These are phyloP conservation scores for Loxodonta africana DNA, from an alignment of 2,113 vertebrate species.

Conservation along the genomic window DNA sequence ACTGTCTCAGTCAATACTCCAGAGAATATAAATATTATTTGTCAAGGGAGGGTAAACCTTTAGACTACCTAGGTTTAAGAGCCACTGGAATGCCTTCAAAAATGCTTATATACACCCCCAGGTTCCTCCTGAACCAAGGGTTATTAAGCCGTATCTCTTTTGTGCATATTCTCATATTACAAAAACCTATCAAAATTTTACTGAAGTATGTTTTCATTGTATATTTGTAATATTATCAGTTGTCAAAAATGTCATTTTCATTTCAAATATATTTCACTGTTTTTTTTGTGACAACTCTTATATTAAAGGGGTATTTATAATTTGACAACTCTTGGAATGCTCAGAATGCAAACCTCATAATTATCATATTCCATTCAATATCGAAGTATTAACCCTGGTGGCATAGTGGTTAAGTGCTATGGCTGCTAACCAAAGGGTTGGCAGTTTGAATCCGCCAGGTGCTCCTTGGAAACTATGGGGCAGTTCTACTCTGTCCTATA, in stretches of 20 bases:
- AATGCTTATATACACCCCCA: not conserved
- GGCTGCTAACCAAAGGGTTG: too few species aligned
- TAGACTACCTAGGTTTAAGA: not conserved
- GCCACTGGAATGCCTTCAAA: not conserved
- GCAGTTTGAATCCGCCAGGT: too few species aligned
- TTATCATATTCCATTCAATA: not conserved
- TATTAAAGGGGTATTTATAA: not conserved
- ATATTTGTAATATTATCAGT: not conserved
- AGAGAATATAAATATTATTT: not conserved
- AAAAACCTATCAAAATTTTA: not conserved
- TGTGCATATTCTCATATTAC: not conserved
- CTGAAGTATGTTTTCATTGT: not conserved
- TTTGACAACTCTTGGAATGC: not conserved
- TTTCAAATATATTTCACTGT: not conserved
- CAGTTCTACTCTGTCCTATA: too few species aligned
- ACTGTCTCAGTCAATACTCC: not conserved
- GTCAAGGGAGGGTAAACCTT: not conserved
- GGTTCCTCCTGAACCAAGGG: not conserved
- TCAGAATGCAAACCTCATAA: not conserved
- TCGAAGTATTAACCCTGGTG: not conserved
- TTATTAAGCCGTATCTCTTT: not conserved
- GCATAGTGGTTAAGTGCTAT: too few species aligned
- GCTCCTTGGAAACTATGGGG: too few species aligned
- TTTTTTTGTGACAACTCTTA: not conserved
- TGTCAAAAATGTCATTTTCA: not conserved